Percentiles rank a stretch among this genome's conserved stretches.
phyloP scores from a whole-genome alignment of 2,113 vertebrate genomes.

The Sminthopsis crassicaudata region DNA sequence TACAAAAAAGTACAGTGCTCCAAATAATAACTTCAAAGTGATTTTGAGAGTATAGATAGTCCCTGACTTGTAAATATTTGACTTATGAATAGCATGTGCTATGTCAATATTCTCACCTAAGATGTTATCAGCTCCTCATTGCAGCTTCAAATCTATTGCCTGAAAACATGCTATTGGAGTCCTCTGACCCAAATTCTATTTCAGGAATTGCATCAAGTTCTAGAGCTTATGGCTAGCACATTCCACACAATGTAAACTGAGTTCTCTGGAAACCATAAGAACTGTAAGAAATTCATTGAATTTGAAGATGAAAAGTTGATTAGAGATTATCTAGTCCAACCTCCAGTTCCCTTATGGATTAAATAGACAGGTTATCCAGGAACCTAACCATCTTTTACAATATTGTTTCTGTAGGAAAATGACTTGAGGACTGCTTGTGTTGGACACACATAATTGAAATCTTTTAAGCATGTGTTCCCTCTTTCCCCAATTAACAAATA shows the following conservation, averaged over 20 bases:
- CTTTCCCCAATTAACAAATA: background rate
- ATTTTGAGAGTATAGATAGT: background rate
- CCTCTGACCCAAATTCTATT: background rate
- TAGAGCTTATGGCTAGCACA: background rate
- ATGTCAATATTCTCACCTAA: background rate
- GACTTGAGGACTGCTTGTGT: background rate
- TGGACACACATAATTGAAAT: slow-evolving; percentile 3
- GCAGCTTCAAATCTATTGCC: background rate
- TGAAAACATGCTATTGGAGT: background rate
- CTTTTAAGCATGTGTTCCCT: background rate
- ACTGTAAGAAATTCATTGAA: background rate
- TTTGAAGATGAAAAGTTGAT: background rate
- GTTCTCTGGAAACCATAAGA: background rate
- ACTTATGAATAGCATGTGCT: background rate
- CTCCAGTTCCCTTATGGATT: background rate
- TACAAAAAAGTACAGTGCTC: background rate
- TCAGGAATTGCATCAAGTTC: background rate
- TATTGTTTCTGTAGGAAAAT: background rate
- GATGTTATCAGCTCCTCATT: background rate
- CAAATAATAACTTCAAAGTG: background rate
- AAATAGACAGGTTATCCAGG: background rate
- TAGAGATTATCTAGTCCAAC: background rate
- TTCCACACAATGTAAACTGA: background rate
- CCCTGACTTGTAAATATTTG: background rate
- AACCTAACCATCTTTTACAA: background rate